phyloP scores from a whole-genome alignment of 2,888 invertebrate genomes.

The Exocentrus adspersus region DNA sequence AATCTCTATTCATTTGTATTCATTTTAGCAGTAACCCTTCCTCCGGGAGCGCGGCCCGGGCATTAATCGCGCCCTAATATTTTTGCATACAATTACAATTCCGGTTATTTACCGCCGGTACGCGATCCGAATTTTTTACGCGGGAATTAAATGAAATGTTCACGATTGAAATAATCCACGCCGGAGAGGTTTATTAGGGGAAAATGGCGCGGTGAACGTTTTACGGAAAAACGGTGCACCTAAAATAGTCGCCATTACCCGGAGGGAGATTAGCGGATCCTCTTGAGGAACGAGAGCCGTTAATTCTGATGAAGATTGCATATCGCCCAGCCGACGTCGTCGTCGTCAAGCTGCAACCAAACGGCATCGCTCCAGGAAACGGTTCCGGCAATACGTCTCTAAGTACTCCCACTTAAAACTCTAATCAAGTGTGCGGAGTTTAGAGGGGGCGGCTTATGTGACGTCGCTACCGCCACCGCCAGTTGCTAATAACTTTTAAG shows the following conservation, averaged over 20 bases:
- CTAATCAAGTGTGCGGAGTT: slow-evolving; percentile 43
- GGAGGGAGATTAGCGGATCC: slow-evolving; percentile 52
- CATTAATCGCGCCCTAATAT: background rate
- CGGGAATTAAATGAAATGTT: background rate
- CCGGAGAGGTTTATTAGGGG: too few species aligned
- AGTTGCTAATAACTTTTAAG: slow-evolving; percentile 22
- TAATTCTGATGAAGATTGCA: slow-evolving; percentile 31
- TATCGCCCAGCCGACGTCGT: slow-evolving; percentile 40
- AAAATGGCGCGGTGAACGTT: too few species aligned
- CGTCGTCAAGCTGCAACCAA: slow-evolving; percentile 40
- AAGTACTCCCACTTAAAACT: slow-evolving; percentile 39
- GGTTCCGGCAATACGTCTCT: slow-evolving; percentile 32
- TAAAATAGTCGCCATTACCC: too few species aligned
- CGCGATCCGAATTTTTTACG: background rate
- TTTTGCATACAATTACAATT: slow-evolving; percentile 1
- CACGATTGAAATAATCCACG: background rate
- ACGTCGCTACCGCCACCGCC: slow-evolving; percentile 7
- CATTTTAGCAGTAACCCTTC: background rate
- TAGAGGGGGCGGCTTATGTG: slow-evolving; percentile 14
- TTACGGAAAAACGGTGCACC: too few species aligned
- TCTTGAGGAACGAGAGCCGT: slow-evolving; percentile 20
- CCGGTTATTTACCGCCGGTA: background rate
- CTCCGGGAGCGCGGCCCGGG: background rate
- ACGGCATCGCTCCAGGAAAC: slow-evolving; percentile 32
- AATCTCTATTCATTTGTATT: background rate